A percentile compares a stretch with the other conserved stretches of the same genome.
Conservation (phyloP, 2,888 invertebrate genomes). For the Rhingia rostrata region DNA sequence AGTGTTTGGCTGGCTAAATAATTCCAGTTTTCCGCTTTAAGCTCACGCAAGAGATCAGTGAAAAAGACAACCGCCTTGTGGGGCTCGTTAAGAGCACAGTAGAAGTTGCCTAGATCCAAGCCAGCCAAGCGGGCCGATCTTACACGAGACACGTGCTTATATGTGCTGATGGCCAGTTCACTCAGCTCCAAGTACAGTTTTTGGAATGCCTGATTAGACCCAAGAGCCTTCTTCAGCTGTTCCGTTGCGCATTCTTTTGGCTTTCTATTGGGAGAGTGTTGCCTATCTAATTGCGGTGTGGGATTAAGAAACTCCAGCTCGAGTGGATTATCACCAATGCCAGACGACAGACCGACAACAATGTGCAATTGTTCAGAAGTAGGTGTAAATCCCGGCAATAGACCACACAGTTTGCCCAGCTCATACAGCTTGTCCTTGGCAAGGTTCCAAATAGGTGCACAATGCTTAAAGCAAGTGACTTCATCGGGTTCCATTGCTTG, state of each 20-base stretch:
- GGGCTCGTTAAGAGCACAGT: slow-evolving; percentile 92
- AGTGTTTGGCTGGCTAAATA: slow-evolving; percentile 92
- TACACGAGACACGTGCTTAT: slow-evolving; percentile 94
- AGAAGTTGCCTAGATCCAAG: slow-evolving; percentile 94
- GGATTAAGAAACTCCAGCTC: slow-evolving; percentile 81
- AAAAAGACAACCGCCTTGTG: slow-evolving; percentile 95
- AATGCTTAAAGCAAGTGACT: slow-evolving; percentile 90
- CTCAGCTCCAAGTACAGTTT: slow-evolving; percentile 96
- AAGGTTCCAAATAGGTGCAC: slow-evolving; percentile 93
- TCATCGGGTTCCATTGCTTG: slow-evolving; percentile 87
- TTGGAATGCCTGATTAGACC: slow-evolving; percentile 94
- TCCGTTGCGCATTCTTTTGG: slow-evolving; percentile 87
- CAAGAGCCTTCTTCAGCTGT: slow-evolving; percentile 93
- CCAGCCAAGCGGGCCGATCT: slow-evolving; percentile 94
- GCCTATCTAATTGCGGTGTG: slow-evolving; percentile 79
- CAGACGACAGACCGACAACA: slow-evolving; percentile 94
- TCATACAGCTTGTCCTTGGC: slow-evolving; percentile 91
- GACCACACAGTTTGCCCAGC: slow-evolving; percentile 94
- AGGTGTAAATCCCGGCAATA: slow-evolving; percentile 92
- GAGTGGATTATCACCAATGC: slow-evolving; percentile 91
- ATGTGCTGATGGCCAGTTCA: slow-evolving; percentile 97
- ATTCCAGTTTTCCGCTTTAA: slow-evolving; percentile 94
- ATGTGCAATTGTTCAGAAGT: slow-evolving; percentile 94
- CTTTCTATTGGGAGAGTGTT: slow-evolving; percentile 84
- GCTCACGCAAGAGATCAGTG: slow-evolving; percentile 92